Evolutionary conservation across 2,113 vertebrate species (phyloP).

Genomic region (Channa argus): DNA sequence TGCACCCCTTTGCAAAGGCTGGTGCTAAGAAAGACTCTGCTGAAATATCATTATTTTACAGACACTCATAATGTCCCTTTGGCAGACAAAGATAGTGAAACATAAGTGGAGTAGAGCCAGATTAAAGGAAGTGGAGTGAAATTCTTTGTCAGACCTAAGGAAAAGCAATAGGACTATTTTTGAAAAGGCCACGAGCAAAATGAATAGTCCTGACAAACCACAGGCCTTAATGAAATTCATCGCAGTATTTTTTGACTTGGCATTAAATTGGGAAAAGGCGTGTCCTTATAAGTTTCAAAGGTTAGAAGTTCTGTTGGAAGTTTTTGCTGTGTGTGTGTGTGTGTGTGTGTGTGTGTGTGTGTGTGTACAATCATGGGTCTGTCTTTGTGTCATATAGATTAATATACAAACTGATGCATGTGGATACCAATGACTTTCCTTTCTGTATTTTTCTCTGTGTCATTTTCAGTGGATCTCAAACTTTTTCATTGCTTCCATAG

Average conservation of each 20-base stretch:
- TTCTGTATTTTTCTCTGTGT: neutral
- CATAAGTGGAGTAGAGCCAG: conserved; percentile 45
- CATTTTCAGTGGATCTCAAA: conserved; percentile 8
- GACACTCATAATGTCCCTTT: conserved; percentile 50
- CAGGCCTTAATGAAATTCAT: conserved; percentile 49
- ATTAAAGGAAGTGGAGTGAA: conserved; percentile 55
- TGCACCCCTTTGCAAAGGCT: conserved; percentile 12
- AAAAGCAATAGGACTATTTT: conserved; percentile 50
- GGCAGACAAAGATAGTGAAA: conserved; percentile 53
- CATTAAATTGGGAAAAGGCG: too few species aligned
- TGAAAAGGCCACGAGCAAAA: conserved; percentile 47
- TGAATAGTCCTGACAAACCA: conserved; percentile 47
- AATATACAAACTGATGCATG: too few species aligned
- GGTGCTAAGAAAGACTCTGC: conserved; percentile 20
- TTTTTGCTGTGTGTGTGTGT: neutral
- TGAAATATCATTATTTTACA: conserved; percentile 67
- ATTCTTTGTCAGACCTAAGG: conserved; percentile 49
- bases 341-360: neutral
- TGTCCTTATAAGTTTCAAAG: conserved; percentile 3
- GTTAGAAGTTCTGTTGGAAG: conserved; percentile 21
- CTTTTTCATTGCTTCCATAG: neutral
- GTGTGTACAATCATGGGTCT: neutral
- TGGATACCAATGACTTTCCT: too few species aligned
- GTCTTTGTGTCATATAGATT: conserved; percentile 1
- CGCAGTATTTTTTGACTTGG: neutral